Conservation (phyloP, 2,888 invertebrate species). For the Dorcus hopei region DNA sequence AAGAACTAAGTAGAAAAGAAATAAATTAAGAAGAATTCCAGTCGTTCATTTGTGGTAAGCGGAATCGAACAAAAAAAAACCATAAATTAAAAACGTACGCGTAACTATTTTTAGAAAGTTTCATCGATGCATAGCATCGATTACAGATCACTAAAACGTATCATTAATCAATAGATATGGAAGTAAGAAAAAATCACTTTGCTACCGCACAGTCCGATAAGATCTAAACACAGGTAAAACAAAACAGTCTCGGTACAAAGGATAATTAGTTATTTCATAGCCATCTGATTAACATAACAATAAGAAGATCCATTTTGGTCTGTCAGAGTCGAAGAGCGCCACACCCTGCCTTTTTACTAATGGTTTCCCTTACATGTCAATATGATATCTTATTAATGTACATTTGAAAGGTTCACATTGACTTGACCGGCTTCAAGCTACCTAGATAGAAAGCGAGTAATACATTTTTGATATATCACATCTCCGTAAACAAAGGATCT, state of each 20-base stretch:
- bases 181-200: conserved; percentile 32
- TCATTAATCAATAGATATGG: conserved; percentile 32
- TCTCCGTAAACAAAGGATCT: too few relatives aligned
- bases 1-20: too few relatives aligned
- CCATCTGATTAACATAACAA: conserved; percentile 42
- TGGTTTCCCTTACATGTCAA: conserved; percentile 22
- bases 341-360: conserved; percentile 23
- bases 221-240: conserved; percentile 27
- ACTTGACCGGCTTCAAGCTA: neutral
- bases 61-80: neutral
- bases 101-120: conserved; percentile 1
- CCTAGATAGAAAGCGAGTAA: too few relatives aligned
- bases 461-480: too few relatives aligned
- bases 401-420: conserved; percentile 8
- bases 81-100: neutral
- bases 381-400: conserved; percentile 25
- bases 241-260: conserved; percentile 23
- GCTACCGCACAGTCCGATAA: conserved; percentile 27
- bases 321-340: conserved; percentile 24
- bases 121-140: conserved; percentile 17
- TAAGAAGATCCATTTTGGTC: conserved; percentile 37
- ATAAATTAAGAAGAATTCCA: too few relatives aligned
- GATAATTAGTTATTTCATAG: conserved; percentile 39
- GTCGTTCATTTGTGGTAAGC: too few relatives aligned
- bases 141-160: conserved; percentile 30